Evolutionary conservation across 1,140 invertebrate species (phyloP), one percentile per base, ranked within the genome.

Genomic region (Pseudachorutes palmiensis): DNA sequence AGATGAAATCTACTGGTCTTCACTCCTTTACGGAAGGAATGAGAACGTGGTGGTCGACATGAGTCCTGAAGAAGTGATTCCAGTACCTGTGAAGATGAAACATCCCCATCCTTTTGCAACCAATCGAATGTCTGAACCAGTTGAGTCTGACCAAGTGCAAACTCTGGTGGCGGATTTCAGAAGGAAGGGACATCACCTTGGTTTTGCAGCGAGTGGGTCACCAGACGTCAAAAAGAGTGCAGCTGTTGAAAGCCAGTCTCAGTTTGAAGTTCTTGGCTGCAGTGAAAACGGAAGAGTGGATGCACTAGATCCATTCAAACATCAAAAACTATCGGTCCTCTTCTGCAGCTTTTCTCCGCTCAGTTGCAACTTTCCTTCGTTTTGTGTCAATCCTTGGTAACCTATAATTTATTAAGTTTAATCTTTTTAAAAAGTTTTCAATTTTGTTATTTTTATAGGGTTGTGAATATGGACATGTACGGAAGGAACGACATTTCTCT

Each of bases 401-500:
- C n/a, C n/a, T n/a, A n/a, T n/a, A n/a, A n/a, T n/a, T n/a, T n/a
- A n/a, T n/a, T n/a, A n/a, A n/a, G n/a, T n/a, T 45, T 45, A 45
- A 45, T 45, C 9, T 45, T 45, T 12, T 41, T 5, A 16, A 55
- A 51, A 49, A 55, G 5, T 28, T 65, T 14, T 2, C 5, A 16
- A 67, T 62, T 67, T 29, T 64, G 28, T 75, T 67, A 74, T 60
- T 22, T 55, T 75, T 77, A 45, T 75, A 88, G 88, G 86, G 84
- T 94, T 24, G 86, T 94, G 0, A 87, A 87, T 59, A 98, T 98
- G 91, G 90, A 95, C 70, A 90, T 96, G 77, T 98, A 98, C 78
- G 92, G 92, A 0, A 82, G 85, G 22, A 92, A 95, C 75, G 97
- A 99, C 77, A 96, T 98, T 67, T 89, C 94, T 2, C 78, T 99